phyloP scores from a whole-genome alignment of 2,888 invertebrate species.

The Glyphotaelius pellucidus region DNA sequence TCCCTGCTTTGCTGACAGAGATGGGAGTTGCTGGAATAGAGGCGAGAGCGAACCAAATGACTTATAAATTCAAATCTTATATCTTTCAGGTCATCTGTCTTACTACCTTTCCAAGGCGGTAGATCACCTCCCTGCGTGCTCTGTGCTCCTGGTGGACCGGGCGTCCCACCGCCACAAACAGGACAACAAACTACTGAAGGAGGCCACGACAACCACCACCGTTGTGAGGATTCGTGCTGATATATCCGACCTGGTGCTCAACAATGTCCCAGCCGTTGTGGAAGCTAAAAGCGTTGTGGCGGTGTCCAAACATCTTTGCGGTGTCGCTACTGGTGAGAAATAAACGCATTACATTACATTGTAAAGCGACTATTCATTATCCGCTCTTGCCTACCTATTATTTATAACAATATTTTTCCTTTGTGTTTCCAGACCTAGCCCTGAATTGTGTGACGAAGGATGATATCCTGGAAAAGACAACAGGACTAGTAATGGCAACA shows the following conservation, averaged over 20 bases:
- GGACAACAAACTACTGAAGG: constrained; percentile 79
- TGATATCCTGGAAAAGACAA: constrained; percentile 71
- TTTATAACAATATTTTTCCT: neutral
- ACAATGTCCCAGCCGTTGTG: constrained; percentile 75
- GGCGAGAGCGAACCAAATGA: too few relatives aligned
- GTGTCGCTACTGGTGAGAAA: constrained; percentile 86
- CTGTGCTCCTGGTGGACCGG: constrained; percentile 87
- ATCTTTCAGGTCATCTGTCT: constrained; percentile 82
- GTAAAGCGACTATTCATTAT: neutral
- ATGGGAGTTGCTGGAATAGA: too few relatives aligned
- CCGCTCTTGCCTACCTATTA: neutral
- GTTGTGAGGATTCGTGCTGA: constrained; percentile 86
- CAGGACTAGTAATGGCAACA: constrained; percentile 86
- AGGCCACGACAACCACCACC: constrained; percentile 67
- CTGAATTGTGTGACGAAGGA: constrained; percentile 81
- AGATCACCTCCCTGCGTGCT: constrained; percentile 72
- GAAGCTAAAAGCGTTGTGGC: constrained; percentile 80
- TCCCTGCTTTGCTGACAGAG: too few relatives aligned
- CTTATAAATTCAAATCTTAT: constrained; percentile 49
- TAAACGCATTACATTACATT: neutral
- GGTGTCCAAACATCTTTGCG: constrained; percentile 93
- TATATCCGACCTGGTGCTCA: constrained; percentile 86
- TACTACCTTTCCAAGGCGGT: constrained; percentile 85
- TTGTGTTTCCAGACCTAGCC: constrained; percentile 80
- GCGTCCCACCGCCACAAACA: constrained; percentile 90